Base-by-base conservation (phyloP, 2,797 vertebrate species). In the Myotis vivesi region DNA sequence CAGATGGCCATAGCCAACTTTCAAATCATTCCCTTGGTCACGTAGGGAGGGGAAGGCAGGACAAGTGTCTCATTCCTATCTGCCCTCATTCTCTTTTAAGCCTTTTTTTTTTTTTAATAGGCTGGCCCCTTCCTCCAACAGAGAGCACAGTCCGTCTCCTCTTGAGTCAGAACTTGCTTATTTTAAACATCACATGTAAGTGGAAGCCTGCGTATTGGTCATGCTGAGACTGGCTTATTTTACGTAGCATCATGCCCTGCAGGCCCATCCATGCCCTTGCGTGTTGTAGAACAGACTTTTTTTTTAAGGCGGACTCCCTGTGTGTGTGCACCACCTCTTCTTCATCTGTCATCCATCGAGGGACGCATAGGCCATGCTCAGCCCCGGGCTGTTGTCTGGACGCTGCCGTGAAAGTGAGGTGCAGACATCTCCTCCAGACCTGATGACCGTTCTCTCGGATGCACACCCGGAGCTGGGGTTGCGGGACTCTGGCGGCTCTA, bases 301-400 rank as follows among this genome's bases (percentile, higher is more conserved):
- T 36, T 62, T 16, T 44, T 1, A 6, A 5, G 28, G 33, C 3
- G 1, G 5, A 15, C 49, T 38, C 28, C 0, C 1, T 3, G 8
- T 17, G 1, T 0, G 9, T 9, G 0, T 2, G 1, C 0, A 7
- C 2, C 25, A 3, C 20, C 1, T 0, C 20, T 17, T 17, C 30
- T 30, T 68, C 3, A 12, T 17, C 20, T 20, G 4, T 15, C 19
- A 8, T 2, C 57, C 16, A 0, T 2, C 4, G n/a, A 6, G 0
- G 17, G 55, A 36, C 33, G 8, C 53, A 10, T 15, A 8, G 16
- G 11, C 13, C 44, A 64, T 23, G n/a, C 16, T 57, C 30, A 3
- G 0, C 2, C 13, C 64, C 6, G 10, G 4, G 44, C 38, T 3
- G 2, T 2, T 1, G 13, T 69, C 9, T 28, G 0, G 30, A 8